phyloP scores from a whole-genome alignment of 1,140 invertebrate genomes.

The Psix sp. region DNA sequence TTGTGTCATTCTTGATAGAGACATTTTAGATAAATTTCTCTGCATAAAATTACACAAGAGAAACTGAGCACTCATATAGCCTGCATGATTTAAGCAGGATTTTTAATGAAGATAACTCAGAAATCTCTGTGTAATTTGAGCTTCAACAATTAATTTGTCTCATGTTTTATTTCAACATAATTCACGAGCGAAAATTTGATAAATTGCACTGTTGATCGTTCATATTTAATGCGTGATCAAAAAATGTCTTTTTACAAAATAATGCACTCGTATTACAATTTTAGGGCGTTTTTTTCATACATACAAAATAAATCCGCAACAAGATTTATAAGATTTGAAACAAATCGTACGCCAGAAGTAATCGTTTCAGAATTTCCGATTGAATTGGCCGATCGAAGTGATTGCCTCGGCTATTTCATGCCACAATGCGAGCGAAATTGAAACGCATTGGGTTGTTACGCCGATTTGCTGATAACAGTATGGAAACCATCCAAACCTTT shows the following conservation, averaged over 20 bases:
- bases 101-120: constrained; percentile 6
- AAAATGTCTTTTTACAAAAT: too few relatives aligned
- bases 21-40: constrained; percentile 24
- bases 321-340: too few relatives aligned
- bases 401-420: constrained; percentile 24
- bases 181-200: too few relatives aligned
- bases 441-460: constrained; percentile 31
- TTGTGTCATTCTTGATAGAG: constrained; percentile 26
- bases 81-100: constrained; percentile 9
- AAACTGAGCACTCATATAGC: background rate
- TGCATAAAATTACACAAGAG: constrained; percentile 10
- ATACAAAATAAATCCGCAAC: too few relatives aligned
- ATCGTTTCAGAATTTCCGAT: background rate
- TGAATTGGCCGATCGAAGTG: constrained; percentile 17
- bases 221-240: too few relatives aligned
- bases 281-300: too few relatives aligned
- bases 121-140: constrained; percentile 21
- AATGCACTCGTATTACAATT: too few relatives aligned
- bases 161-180: constrained; percentile 12
- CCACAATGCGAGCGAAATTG: constrained; percentile 33
- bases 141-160: constrained; percentile 10
- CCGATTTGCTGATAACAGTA: constrained; percentile 49
- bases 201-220: too few relatives aligned
- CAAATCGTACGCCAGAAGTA: background rate
- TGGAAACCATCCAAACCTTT: constrained; percentile 20